phyloP scores from a whole-genome alignment of 2,888 invertebrate species.

The Resseliella maxima region DNA sequence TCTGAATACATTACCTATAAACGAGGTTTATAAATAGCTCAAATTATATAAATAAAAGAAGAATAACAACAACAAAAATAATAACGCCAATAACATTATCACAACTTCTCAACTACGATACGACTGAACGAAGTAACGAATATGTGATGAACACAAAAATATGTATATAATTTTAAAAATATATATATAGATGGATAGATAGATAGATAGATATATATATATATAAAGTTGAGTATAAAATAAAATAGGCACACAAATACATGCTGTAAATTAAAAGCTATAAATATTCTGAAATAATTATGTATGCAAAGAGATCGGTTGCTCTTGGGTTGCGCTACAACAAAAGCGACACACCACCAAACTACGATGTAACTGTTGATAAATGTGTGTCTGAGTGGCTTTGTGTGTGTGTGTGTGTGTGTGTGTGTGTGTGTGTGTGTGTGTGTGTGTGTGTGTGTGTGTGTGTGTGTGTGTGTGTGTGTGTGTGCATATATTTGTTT shows the following conservation, averaged over 20 bases:
- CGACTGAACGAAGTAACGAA: background rate
- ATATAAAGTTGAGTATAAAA: background rate
- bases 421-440: background rate
- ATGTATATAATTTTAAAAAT: background rate
- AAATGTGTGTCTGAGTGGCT: background rate
- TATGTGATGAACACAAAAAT: background rate
- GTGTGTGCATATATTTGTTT: background rate
- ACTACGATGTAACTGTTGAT: background rate
- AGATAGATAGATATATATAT: too few relatives aligned
- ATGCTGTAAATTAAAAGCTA: background rate
- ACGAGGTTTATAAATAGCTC: conserved; percentile 32
- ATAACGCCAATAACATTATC: conserved; percentile 16
- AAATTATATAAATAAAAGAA: conserved; percentile 23
- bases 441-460: background rate
- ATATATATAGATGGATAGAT: background rate
- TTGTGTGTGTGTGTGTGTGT: background rate
- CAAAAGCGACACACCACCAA: background rate
- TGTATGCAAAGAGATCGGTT: conserved; percentile 16
- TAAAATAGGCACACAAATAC: background rate
- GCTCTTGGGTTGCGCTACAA: background rate
- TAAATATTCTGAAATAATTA: conserved; percentile 8
- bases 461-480: background rate
- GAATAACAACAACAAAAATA: background rate
- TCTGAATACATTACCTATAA: conserved; percentile 17
- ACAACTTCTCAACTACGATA: background rate